Evolutionary conservation across 1,140 invertebrate species (phyloP).

Genomic region (Polypedilum pembai): DNA sequence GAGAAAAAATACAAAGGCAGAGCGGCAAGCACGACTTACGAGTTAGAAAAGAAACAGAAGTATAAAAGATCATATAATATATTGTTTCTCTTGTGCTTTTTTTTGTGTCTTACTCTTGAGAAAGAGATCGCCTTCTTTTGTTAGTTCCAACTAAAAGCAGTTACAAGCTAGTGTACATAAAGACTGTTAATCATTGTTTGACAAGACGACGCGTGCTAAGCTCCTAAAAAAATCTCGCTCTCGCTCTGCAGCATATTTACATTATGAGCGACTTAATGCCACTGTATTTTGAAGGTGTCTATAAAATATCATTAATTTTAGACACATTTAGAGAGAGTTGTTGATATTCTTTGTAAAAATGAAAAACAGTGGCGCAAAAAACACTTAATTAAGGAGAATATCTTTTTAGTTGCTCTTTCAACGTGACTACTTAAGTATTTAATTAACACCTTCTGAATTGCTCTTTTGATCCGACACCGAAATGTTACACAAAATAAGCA

Average conservation of each 20-base stretch:
- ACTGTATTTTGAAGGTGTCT: not conserved
- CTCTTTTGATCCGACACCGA: constrained; percentile 8
- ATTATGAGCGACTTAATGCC: no score
- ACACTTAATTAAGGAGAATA: constrained; percentile 1
- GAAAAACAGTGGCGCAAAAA: constrained; percentile 8
- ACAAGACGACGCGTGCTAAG: constrained; percentile 22
- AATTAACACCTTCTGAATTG: constrained; percentile 12
- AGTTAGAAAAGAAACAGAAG: constrained; percentile 16
- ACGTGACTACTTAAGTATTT: constrained; percentile 13
- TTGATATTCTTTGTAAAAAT: not conserved
- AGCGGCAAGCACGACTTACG: constrained; percentile 20
- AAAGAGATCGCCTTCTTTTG: constrained; percentile 20
- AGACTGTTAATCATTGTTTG: constrained; percentile 27
- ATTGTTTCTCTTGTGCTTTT: not conserved
- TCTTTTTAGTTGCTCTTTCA: not conserved
- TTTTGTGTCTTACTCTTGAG: not conserved
- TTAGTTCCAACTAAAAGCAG: not conserved
- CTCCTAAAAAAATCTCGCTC: not conserved
- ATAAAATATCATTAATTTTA: constrained; percentile 15
- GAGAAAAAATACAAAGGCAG: not conserved
- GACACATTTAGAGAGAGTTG: not conserved
- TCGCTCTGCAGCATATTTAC: not conserved
- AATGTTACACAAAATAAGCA: not conserved
- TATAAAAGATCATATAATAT: constrained; percentile 12
- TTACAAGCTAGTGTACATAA: not conserved